Evolutionary conservation across 2,888 invertebrate species (phyloP).

Genomic region (Trissolcus brochymenae): DNA sequence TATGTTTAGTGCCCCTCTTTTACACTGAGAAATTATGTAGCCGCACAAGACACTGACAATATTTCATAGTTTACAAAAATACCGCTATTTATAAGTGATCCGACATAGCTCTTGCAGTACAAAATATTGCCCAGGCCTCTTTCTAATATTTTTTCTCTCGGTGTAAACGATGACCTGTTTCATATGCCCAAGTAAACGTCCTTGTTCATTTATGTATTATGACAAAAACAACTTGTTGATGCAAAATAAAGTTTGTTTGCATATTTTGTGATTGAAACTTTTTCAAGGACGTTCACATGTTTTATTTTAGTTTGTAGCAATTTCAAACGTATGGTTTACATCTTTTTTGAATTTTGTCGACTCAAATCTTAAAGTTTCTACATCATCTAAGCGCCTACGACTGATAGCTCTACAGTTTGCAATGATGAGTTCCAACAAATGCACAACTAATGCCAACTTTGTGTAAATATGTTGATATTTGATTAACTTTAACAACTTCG

Average conservation of each 20-base stretch:
- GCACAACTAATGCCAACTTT: conserved; percentile 3
- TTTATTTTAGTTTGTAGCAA: background rate
- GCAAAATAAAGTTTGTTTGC: background rate
- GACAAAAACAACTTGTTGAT: background rate
- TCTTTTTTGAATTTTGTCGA: background rate
- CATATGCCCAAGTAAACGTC: conserved; percentile 14
- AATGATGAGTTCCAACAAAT: conserved; percentile 21
- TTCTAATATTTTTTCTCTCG: conserved; percentile 43
- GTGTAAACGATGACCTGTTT: conserved; percentile 34
- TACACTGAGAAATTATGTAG: conserved; percentile 47
- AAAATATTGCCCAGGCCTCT: conserved; percentile 52
- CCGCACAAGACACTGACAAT: conserved; percentile 49
- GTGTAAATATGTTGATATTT: conserved; percentile 4
- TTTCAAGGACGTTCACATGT: conserved; percentile 8
- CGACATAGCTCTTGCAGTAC: conserved; percentile 38
- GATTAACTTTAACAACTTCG: background rate
- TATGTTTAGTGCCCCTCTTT: conserved; percentile 18
- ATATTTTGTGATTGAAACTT: background rate
- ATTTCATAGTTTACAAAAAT: conserved; percentile 55
- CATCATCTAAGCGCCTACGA: background rate
- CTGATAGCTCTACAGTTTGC: conserved; percentile 15
- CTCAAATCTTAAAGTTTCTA: background rate
- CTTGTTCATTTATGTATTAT: background rate
- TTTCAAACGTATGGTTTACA: no score
- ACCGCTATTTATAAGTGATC: conserved; percentile 27